Conservation (phyloP, 1,140 invertebrate species). For the Stratiolaelaps scimitus region DNA sequence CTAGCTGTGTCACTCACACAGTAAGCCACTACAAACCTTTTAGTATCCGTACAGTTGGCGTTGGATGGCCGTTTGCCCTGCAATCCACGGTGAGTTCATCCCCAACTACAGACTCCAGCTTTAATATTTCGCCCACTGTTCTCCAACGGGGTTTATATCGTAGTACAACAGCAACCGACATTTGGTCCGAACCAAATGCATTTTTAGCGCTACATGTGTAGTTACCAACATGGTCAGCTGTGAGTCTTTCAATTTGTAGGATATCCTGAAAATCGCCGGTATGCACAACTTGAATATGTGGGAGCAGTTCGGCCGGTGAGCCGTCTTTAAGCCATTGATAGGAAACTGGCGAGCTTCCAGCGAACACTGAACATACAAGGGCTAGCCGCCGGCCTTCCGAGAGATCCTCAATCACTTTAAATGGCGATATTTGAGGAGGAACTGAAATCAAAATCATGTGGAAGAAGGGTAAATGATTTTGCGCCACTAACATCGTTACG, state of each 20-base stretch:
- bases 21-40: not conserved
- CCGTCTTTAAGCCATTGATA: conserved; percentile 21
- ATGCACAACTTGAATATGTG: not conserved
- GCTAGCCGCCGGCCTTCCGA: not conserved
- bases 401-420: conserved; percentile 23
- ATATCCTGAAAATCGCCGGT: conserved; percentile 4
- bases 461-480: too few relatives aligned
- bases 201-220: conserved; percentile 61
- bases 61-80: not conserved
- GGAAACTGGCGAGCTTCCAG: not conserved
- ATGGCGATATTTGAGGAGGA: conserved; percentile 20
- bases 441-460: too few relatives aligned
- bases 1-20: too few relatives aligned
- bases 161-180: conserved; percentile 1
- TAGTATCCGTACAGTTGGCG: not conserved
- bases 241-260: conserved; percentile 2
- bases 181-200: conserved; percentile 49
- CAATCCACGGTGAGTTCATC: conserved; percentile 5
- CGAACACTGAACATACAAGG: conserved; percentile 6
- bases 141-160: conserved; percentile 13
- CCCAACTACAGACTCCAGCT: conserved; percentile 12
- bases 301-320: not conserved
- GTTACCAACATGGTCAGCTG: conserved; percentile 46
- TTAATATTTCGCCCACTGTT: not conserved
- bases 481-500: too few relatives aligned